A percentile compares a stretch with the other conserved stretches of the same genome.
These are phyloP conservation scores for Eleginops maclovinus DNA, from an alignment of 2,113 vertebrate genomes.

Conservation along the genomic window DNA sequence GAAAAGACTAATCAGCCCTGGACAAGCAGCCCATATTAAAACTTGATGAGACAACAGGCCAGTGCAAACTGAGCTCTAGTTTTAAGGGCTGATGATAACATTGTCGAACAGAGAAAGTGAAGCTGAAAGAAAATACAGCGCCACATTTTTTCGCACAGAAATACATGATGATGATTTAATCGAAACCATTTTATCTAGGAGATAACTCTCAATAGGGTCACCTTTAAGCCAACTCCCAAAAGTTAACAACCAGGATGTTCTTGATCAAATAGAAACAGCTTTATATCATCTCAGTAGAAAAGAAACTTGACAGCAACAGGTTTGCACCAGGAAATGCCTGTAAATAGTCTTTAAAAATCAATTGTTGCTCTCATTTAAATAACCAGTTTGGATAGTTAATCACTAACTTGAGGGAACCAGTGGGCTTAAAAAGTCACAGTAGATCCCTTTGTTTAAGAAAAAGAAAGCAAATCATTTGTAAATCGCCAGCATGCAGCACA, in stretches of 20 bases:
- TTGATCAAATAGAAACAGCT: conserved; percentile 62
- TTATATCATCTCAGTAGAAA: conserved; percentile 39
- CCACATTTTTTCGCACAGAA: background rate
- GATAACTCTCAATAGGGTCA: background rate
- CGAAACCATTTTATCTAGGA: conserved; percentile 17
- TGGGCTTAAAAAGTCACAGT: conserved; percentile 19
- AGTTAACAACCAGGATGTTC: conserved; percentile 46
- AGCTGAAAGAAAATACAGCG: conserved; percentile 7
- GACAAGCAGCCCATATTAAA: conserved; percentile 80
- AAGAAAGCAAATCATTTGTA: conserved; percentile 15
- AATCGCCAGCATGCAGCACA: background rate
- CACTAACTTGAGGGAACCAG: conserved; percentile 27
- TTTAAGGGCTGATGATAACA: conserved; percentile 35
- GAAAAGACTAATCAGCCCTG: conserved; percentile 76
- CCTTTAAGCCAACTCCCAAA: conserved; percentile 49
- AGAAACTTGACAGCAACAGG: conserved; percentile 1
- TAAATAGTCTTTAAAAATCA: conserved; percentile 34
- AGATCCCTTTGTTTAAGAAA: conserved; percentile 38
- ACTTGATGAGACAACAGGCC: conserved; percentile 76
- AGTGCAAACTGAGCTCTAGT: conserved; percentile 61
- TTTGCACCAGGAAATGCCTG: conserved; percentile 28
- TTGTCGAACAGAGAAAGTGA: conserved; percentile 52
- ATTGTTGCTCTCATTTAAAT: conserved; percentile 31
- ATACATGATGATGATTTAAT: background rate
- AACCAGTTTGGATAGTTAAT: conserved; percentile 46